Evolutionary conservation across 2,797 vertebrate genomes (phyloP).

Genomic region (Benthosema pterotum): DNA sequence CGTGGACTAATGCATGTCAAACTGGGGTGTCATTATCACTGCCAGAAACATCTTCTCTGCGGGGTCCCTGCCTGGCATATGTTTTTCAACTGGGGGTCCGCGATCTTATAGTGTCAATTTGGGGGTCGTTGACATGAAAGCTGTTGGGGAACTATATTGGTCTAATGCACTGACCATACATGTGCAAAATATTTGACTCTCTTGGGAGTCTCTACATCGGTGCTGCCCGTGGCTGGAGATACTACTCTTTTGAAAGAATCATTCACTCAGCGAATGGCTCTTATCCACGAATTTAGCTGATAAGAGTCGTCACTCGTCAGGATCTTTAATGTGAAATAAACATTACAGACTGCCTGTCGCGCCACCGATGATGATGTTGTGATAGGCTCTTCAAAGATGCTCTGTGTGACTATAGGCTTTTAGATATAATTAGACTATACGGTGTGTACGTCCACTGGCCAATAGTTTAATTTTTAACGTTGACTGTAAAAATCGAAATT

Average conservation of each 20-base stretch:
- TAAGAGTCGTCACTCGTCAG: neutral
- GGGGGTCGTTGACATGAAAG: too few species aligned
- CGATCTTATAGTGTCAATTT: too few species aligned
- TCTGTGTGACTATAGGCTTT: too few species aligned
- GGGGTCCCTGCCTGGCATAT: too few species aligned
- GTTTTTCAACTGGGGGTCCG: too few species aligned
- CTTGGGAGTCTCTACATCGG: too few species aligned
- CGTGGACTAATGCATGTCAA: too few species aligned
- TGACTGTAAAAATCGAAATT: neutral
- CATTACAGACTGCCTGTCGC: neutral
- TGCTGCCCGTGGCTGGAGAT: neutral
- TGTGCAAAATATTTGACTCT: neutral
- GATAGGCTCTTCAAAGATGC: neutral
- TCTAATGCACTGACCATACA: slow-evolving; percentile 9
- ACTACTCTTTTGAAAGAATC: slow-evolving; percentile 20
- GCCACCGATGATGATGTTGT: neutral
- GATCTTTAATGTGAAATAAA: neutral
- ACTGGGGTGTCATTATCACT: too few species aligned
- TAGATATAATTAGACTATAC: neutral
- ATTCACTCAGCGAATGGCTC: too few species aligned
- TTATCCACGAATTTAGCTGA: too few species aligned
- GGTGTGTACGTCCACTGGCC: slow-evolving; percentile 4
- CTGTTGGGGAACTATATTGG: too few species aligned
- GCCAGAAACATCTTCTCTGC: too few species aligned
- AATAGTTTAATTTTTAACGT: neutral